Percentiles rank a stretch among this genome's conserved stretches.
These are phyloP conservation scores for Helicoverpa armigera DNA, from an alignment of 1,140 invertebrate genomes.

Conservation along the genomic window DNA sequence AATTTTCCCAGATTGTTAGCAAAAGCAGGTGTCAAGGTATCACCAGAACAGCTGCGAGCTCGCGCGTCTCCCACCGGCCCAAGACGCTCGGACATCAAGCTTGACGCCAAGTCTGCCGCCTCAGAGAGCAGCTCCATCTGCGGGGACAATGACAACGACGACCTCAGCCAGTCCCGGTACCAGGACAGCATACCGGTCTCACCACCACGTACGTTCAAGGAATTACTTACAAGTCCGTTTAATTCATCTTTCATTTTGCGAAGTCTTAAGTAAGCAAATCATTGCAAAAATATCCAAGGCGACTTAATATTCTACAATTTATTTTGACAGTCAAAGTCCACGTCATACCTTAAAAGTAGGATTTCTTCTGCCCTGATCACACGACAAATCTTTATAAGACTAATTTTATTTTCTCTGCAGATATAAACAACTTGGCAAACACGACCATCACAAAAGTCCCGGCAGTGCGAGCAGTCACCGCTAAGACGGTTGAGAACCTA, in stretches of 20 bases:
- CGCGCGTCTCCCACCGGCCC: slow-evolving; percentile 94
- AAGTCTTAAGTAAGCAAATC: too few relatives aligned
- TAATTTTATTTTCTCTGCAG: slow-evolving; percentile 64
- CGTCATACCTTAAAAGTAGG: too few relatives aligned
- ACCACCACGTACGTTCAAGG: slow-evolving; percentile 79
- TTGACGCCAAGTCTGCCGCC: slow-evolving; percentile 90
- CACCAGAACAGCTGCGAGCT: slow-evolving; percentile 92
- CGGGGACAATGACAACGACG: slow-evolving; percentile 93
- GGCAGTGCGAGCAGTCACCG: slow-evolving; percentile 87
- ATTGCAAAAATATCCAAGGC: too few relatives aligned
- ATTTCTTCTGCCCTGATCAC: neutral
- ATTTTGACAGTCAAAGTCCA: too few relatives aligned
- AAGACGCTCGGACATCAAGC: slow-evolving; percentile 91
- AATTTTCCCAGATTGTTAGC: slow-evolving; percentile 89
- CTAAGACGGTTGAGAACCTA: slow-evolving; percentile 88
- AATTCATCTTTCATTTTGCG: too few relatives aligned
- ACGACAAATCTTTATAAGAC: neutral
- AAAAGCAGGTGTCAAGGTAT: slow-evolving; percentile 95
- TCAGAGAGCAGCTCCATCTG: slow-evolving; percentile 91
- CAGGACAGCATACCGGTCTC: slow-evolving; percentile 85
- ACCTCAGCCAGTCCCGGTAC: slow-evolving; percentile 88
- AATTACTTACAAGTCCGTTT: neutral
- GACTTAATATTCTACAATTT: too few relatives aligned
- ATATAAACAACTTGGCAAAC: slow-evolving; percentile 87
- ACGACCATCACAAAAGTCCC: slow-evolving; percentile 87